Percentiles rank a stretch among this genome's conserved stretches.
Conservation (phyloP, 1,140 invertebrate genomes). For the Tribolium madens region DNA sequence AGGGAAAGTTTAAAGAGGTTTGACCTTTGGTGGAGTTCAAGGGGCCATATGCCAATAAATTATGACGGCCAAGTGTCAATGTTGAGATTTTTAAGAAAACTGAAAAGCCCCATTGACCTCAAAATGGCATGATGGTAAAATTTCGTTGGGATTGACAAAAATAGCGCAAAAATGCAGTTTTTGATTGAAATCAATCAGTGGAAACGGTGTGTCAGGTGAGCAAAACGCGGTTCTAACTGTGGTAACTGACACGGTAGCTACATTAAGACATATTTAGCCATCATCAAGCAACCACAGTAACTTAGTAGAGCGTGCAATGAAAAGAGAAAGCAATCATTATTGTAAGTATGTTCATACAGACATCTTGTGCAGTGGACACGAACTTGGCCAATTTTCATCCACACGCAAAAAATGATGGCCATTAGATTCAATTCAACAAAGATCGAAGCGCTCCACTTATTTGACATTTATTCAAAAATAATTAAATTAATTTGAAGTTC, state of each 20-base stretch:
- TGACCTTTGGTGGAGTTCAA: conserved; percentile 22
- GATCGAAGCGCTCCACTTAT: conserved; percentile 25
- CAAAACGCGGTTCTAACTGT: conserved; percentile 35
- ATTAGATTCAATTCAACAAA: too few species aligned
- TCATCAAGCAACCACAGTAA: conserved; percentile 52
- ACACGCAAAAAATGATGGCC: not conserved
- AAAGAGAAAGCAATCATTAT: conserved; percentile 56
- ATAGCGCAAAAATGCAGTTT: conserved; percentile 9
- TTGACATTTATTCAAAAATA: conserved; percentile 28
- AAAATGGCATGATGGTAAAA: not conserved
- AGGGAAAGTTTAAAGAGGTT: conserved; percentile 36
- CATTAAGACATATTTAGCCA: conserved; percentile 55
- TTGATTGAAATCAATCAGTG: conserved; percentile 21
- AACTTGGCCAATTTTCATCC: conserved; percentile 23
- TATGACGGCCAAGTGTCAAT: conserved; percentile 14
- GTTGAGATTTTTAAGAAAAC: conserved; percentile 3
- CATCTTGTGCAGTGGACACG: conserved; percentile 44
- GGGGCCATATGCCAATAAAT: conserved; percentile 21
- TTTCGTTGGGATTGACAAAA: conserved; percentile 15
- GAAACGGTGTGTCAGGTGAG: conserved; percentile 36
- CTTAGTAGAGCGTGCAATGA: conserved; percentile 56
- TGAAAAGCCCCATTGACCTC: conserved; percentile 18
- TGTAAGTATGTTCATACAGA: conserved; percentile 46
- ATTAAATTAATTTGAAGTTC: conserved; percentile 22
- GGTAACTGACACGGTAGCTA: conserved; percentile 51